phyloP scores from a whole-genome alignment of 1,140 invertebrate species.

The Calephelis nemesis region DNA sequence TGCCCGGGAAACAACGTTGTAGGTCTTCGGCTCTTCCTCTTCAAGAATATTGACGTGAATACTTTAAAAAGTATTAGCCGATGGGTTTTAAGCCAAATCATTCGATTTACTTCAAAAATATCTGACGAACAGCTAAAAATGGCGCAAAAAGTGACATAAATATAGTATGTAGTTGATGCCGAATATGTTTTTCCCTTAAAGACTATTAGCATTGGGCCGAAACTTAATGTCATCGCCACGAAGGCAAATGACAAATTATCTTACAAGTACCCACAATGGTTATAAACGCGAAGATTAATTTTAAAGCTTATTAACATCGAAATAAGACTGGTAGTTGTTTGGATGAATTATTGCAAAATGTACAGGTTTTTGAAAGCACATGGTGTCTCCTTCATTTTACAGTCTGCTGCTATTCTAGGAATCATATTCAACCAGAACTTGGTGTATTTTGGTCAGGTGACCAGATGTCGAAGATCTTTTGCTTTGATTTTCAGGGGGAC shows the following conservation, averaged over 20 bases:
- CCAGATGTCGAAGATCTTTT: slow-evolving; percentile 61
- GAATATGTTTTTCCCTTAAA: slow-evolving; percentile 34
- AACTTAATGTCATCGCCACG: slow-evolving; percentile 60
- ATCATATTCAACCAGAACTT: slow-evolving; percentile 63
- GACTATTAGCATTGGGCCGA: slow-evolving; percentile 59
- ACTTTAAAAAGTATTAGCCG: no score
- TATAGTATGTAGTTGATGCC: not conserved
- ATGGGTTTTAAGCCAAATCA: no score
- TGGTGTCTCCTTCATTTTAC: slow-evolving; percentile 72
- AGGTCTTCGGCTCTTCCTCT: no score
- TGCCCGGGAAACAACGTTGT: no score
- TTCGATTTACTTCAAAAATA: no score
- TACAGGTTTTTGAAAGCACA: slow-evolving; percentile 63
- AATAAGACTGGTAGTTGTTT: slow-evolving; percentile 30
- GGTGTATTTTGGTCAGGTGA: slow-evolving; percentile 68
- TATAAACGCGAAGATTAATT: slow-evolving; percentile 21
- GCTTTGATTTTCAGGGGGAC: slow-evolving; percentile 21
- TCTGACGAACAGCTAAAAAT: no score
- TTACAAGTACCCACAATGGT: slow-evolving; percentile 43
- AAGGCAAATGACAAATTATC: slow-evolving; percentile 68
- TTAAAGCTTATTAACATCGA: slow-evolving; percentile 19
- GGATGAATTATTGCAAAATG: slow-evolving; percentile 8
- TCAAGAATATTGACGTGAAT: no score
- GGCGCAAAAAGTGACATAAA: no score
- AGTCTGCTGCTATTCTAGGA: slow-evolving; percentile 77